Evolutionary conservation across 2,888 invertebrate genomes (phyloP), one percentile per base, ranked within the genome.

Genomic region (Brachyopa scutellaris): DNA sequence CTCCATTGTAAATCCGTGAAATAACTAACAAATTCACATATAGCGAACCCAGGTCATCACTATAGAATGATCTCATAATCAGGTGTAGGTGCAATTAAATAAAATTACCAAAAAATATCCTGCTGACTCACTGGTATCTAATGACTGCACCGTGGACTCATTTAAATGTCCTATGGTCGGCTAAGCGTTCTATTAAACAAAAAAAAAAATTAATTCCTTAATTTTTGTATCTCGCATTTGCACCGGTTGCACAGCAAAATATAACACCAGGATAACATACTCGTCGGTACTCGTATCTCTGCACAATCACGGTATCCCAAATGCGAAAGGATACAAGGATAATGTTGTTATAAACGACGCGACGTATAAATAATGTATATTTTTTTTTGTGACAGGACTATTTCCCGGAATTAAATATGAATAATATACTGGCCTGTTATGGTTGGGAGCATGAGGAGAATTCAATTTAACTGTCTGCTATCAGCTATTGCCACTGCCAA

Each of bases 221-320:
- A n/a, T 62, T 53, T 62, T 77, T 77, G 57, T 70, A 62, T 77
- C 53, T 62, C 62, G 55, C 11, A 77, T 77, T 70, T 77, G 77
- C 77, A 62, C 77, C 62, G 70, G 69, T 70, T 70, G 77, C 70
- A 62, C 77, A 77, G 55, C 55, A 70, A 70, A 77, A 77, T n/a
- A n/a, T 70, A 77, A 70, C 19, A 55, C 21, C 55, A 40, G 77
- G 62, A 77, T 77, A 70, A 55, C 45, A 38, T 26, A 76, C 8
- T n/a, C n/a, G n/a, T n/a, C n/a, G n/a, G n/a, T n/a, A n/a, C n/a
- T n/a, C n/a, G n/a, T n/a, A n/a, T n/a, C 6, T 31, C 21, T 29
- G 26, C 23, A 4, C 57, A 51, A 47, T 36, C 59, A 29, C 51
- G 61, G 45, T 61, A 76, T 69, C 45, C 45, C 29, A 53, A 70